phyloP scores from a whole-genome alignment of 2,797 vertebrate species.

The Silurus aristotelis region DNA sequence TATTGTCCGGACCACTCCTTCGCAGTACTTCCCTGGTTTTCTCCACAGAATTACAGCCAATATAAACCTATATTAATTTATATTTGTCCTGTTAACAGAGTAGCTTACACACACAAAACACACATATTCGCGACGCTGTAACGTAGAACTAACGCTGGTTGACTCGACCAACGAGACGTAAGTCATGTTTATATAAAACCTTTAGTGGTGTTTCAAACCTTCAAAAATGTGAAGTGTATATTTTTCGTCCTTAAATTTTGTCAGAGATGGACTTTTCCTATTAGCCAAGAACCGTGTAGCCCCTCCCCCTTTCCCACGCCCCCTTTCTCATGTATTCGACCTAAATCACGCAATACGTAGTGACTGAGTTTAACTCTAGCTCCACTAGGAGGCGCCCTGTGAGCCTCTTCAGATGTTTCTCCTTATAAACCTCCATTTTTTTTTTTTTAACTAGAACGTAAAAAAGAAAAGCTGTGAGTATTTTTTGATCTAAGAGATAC shows the following conservation, averaged over 20 bases:
- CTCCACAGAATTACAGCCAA: slow-evolving; percentile 84
- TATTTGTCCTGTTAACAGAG: slow-evolving; percentile 99
- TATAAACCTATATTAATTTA: slow-evolving; percentile 99
- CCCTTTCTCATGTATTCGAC: slow-evolving; percentile 75
- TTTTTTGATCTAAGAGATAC: slow-evolving; percentile 87
- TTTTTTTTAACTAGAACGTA: slow-evolving; percentile 65
- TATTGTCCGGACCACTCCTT: slow-evolving; percentile 97
- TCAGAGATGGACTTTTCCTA: slow-evolving; percentile 82
- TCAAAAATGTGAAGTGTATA: slow-evolving; percentile 83
- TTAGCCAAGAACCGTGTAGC: slow-evolving; percentile 83
- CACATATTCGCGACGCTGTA: slow-evolving; percentile 75
- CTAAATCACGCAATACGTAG: slow-evolving; percentile 67
- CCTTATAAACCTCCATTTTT: slow-evolving; percentile 76
- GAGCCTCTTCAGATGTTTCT: slow-evolving; percentile 80
- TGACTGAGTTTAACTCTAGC: slow-evolving; percentile 68
- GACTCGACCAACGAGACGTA: slow-evolving; percentile 80
- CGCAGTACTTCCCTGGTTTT: slow-evolving; percentile 80
- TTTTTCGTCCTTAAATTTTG: slow-evolving; percentile 82
- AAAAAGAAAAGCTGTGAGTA: slow-evolving; percentile 85
- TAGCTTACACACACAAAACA: slow-evolving; percentile 77
- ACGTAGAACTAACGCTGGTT: slow-evolving; percentile 90
- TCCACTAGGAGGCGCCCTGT: slow-evolving; percentile 51
- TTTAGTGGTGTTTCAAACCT: slow-evolving; percentile 83
- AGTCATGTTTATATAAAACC: slow-evolving; percentile 72
- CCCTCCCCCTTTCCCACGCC: slow-evolving; percentile 56